Evolutionary conservation across 2,888 invertebrate species (phyloP), one percentile per base, ranked within the genome.

Genomic region (Orthosia gothica): DNA sequence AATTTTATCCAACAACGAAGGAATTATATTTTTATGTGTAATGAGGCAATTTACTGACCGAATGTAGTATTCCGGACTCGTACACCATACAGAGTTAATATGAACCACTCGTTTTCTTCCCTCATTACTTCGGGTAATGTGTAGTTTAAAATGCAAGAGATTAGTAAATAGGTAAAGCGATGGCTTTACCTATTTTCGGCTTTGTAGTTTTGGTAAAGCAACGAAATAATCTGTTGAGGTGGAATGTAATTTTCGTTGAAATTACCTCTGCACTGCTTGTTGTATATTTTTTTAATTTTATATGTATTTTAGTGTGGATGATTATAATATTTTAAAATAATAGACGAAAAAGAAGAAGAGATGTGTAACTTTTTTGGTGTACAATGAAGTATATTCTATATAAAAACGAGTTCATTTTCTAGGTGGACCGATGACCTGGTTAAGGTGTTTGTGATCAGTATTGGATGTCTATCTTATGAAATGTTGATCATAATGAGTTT

Each of bases 41-140:
- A 89, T 89, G 86, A 86, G 83, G 85, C 84, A 86, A 90, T 90
- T 89, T 87, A 70, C 79, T 75, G 75, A 79, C 85, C 76, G 77
- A 85, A 82, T 86, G 77, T 83, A 78, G 84, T 82, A 71, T 77
- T 81, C 76, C 23, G 66, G 65, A 82, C 74, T 76, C 12, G 59
- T 54, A 65, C 47, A 3, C 70, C 57, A 73, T 84, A 72, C 70
- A 65, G 82, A 72, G 81, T 88, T 89, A 90, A 89, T 89, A 90
- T 86, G 80, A 81, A 84, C 87, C 81, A 78, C 84, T 86, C 87
- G 87, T 85, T 89, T 76, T 79, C 77, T 75, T 67, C 74, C 81
- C 81, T 86, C 87, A 89, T 85, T 89, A 83, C 85, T 59, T 59
- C 75, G 79, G 75, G 73, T 88, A 85, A 89, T 86, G 78, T 64